Evolutionary conservation across 2,113 vertebrate genomes (phyloP).

Genomic region (Ceyx cyanopectus): DNA sequence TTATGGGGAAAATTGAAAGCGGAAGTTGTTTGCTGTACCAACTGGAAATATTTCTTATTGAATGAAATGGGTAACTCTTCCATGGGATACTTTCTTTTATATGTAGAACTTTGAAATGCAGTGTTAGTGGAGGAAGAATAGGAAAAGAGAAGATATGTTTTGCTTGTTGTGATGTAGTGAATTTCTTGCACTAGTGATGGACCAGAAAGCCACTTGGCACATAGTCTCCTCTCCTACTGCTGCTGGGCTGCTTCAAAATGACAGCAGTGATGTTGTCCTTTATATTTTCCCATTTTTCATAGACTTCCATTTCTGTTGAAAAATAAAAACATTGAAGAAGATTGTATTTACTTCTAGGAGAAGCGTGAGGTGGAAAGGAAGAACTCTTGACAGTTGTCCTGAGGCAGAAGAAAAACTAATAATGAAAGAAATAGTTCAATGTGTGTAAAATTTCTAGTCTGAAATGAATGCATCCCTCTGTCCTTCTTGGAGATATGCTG

Average conservation of each 20-base stretch:
- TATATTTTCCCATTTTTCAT: conserved; percentile 12
- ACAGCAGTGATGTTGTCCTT: conserved; percentile 34
- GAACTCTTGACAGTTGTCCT: conserved; percentile 52
- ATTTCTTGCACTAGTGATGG: background rate
- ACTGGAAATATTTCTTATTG: background rate
- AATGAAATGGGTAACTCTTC: background rate
- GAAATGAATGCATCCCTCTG: conserved; percentile 49
- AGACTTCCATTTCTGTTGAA: conserved; percentile 23
- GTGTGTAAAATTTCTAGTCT: conserved; percentile 55
- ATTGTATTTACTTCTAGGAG: conserved; percentile 26
- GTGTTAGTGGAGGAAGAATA: background rate
- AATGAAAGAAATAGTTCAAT: conserved; percentile 59
- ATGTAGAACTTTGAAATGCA: background rate
- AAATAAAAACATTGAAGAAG: conserved; percentile 24
- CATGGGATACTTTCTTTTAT: background rate
- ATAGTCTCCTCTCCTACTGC: background rate
- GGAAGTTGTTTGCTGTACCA: background rate
- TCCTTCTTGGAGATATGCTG: background rate
- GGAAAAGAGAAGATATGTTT: background rate
- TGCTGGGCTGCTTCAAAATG: conserved; percentile 34
- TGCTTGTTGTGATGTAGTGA: background rate
- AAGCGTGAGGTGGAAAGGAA: conserved; percentile 33
- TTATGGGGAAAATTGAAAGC: background rate
- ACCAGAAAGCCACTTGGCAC: background rate
- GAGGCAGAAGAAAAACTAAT: conserved; percentile 66